Evolutionary conservation across 2,797 vertebrate genomes (phyloP).

Genomic region (Aulostomus chinensis): DNA sequence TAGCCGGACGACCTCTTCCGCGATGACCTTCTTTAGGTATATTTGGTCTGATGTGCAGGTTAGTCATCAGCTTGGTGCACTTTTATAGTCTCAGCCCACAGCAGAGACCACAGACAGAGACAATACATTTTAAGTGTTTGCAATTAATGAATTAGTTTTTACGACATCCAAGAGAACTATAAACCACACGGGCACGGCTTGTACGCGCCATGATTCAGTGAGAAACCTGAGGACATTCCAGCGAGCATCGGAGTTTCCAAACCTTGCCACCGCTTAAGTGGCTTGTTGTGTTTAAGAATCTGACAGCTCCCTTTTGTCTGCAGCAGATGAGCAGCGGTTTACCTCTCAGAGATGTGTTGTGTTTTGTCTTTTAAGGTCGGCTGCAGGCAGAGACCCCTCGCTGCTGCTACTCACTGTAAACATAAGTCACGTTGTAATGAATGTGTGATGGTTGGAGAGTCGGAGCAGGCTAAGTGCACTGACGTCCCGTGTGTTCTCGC

Average conservation of each 20-base stretch:
- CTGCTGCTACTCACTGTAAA: constrained; percentile 56
- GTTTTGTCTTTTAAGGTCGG: constrained; percentile 62
- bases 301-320: constrained; percentile 41
- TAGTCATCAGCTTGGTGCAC: too few species aligned
- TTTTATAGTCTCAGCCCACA: constrained; percentile 5
- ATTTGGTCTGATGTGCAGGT: too few species aligned
- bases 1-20: not conserved
- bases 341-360: constrained; percentile 45
- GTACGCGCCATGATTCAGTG: constrained; percentile 40
- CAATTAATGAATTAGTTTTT: constrained; percentile 22
- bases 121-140: constrained; percentile 19
- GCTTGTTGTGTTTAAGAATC: constrained; percentile 27
- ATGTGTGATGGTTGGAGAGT: constrained; percentile 37
- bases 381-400: constrained; percentile 37
- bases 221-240: constrained; percentile 20
- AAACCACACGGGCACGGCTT: constrained; percentile 20
- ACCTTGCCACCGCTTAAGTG: constrained; percentile 43
- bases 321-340: constrained; percentile 30
- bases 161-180: constrained; percentile 15
- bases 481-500: constrained; percentile 36
- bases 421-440: constrained; percentile 47
- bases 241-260: constrained; percentile 38
- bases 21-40: constrained; percentile 12
- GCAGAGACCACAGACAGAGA: constrained; percentile 30
- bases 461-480: constrained; percentile 33